These are phyloP conservation scores for Daubentonia madagascariensis DNA, from an alignment of 2,113 vertebrate species.

Conservation along the genomic window DNA sequence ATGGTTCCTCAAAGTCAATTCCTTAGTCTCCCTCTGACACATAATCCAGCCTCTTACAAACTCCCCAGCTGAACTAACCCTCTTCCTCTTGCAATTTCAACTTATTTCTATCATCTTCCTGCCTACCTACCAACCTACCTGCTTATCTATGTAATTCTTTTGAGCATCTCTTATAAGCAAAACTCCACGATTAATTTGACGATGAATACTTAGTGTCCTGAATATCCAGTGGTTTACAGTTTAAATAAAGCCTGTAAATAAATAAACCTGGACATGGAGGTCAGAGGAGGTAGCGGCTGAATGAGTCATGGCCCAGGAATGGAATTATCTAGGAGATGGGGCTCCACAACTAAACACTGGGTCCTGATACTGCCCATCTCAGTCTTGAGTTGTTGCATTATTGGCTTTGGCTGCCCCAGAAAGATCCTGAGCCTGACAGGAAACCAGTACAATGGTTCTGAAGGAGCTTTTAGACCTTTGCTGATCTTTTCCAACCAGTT, in stretches of 20 bases:
- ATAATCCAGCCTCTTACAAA: constrained; percentile 2
- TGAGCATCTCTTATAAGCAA: neutral
- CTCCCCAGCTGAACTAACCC: neutral
- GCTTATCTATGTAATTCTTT: constrained; percentile 9
- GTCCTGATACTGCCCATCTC: neutral
- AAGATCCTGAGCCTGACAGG: neutral
- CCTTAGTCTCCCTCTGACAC: neutral
- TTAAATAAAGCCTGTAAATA: constrained; percentile 33
- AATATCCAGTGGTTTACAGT: neutral
- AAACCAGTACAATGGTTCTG: constrained; percentile 16
- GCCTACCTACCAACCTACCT: neutral
- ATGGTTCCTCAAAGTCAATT: neutral
- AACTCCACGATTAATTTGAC: constrained; percentile 17
- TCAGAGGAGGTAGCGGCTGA: neutral
- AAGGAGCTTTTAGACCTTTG: constrained; percentile 40
- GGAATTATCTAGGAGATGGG: neutral
- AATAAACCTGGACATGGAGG: neutral
- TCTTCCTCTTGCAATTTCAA: neutral
- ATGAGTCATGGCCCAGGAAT: neutral
- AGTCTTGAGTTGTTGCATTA: neutral
- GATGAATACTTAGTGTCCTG: neutral
- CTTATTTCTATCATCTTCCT: neutral
- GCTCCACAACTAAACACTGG: neutral
- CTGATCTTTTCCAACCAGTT: constrained; percentile 27
- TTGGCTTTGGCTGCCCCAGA: neutral